Base-by-base conservation (phyloP, 23 tunicate genomes). In the Trididemnum clinides region DNA sequence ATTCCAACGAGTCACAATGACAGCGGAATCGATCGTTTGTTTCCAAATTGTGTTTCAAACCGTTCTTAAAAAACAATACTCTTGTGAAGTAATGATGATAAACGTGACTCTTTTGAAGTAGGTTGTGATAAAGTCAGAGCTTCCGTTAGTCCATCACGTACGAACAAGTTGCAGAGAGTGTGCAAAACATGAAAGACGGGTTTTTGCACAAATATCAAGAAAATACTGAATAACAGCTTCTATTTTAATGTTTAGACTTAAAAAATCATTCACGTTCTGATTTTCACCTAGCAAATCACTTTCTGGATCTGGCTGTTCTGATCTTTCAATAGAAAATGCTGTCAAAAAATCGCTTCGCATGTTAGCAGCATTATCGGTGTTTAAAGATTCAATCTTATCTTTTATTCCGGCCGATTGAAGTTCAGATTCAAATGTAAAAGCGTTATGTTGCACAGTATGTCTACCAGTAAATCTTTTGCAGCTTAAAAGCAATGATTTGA, bases 301-400 rank as follows among this genome's bases (percentile, higher is more conserved):
- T 3, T 59, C 66, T n/a, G 25, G 25, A 59, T n/a, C 25, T 59
- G 66, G 25, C 20, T 12, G 66, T 10, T 12, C 20, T 10, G 66
- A 15, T 59, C 23, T n/a, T n/a, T 59, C 66, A 59, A 66, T 23
- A 66, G 75, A 6, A 31, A 66, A 66, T 5, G 75, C 37, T 6
- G 75, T 66, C 12, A 27, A n/a, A 38, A 74, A 74, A 38, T 57
- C 57, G 4, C 7, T 12, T 44, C 58, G 18, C 80, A 74, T 74
- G 22, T 74, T 74, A 37, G 80, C 57, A 74, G 80, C 80, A 25
- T 74, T 74, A 44, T 74, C 80, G 6, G 57, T 74, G 3, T 35
- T 37, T 2, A 35, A 35, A 10, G 2, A 74, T 2, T 74, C 58
- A 22, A 74, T 70, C 6, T 15, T 44, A 15, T 66, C 75, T 30